Base-by-base conservation (phyloP, 2,113 vertebrate genomes). In the Sarotherodon lohbergeri region DNA sequence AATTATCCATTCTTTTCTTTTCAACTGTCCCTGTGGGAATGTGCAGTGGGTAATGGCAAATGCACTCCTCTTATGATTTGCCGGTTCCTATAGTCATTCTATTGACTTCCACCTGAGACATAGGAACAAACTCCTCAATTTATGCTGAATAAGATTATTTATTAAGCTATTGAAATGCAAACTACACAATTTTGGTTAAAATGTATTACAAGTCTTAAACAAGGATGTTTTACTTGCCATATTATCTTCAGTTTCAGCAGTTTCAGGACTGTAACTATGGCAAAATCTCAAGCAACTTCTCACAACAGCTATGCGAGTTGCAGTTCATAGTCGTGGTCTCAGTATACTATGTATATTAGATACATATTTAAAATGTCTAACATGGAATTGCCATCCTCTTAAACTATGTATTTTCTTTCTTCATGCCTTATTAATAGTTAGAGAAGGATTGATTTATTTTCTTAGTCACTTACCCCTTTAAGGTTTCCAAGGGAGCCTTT, bases 1-100 rank as follows among this genome's bases (percentile, higher is more conserved):
- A 92, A 95, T 94, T 92, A 95, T 93, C 88, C 78, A 91, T 89
- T 96, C 84, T 92, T 92, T 94, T 93, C 91, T 92, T 79, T 84
- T 9, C 27, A 39, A 82, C 39, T 5, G 4, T 91, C 84, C 89
- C 93, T 89, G 71, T 91, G 88, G 90, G 81, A 80, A 16, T 86
- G 85, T 90, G 86, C 88, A 88, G 81, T 89, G 80, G 92, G 90
- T 93, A 93, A 90, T 89, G 88, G 89, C 84, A 82, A 91, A 90
- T 90, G 82, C 88, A 88, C 78, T 85, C 82, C 83, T 88, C 88
- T 84, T 91, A 86, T 55, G 87, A 93, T 91, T 91, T 89, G 81
- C 89, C 68, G 61, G 90, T 66, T 85, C 89, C 81, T 91, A 87
- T 85, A 94, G 85, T 91, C 81, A 90, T 92, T 66, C 59, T 73